Percentiles rank a stretch among this genome's conserved stretches.
Evolutionary conservation across 2,888 invertebrate genomes (phyloP).

Genomic region (Oscheius sp.): DNA sequence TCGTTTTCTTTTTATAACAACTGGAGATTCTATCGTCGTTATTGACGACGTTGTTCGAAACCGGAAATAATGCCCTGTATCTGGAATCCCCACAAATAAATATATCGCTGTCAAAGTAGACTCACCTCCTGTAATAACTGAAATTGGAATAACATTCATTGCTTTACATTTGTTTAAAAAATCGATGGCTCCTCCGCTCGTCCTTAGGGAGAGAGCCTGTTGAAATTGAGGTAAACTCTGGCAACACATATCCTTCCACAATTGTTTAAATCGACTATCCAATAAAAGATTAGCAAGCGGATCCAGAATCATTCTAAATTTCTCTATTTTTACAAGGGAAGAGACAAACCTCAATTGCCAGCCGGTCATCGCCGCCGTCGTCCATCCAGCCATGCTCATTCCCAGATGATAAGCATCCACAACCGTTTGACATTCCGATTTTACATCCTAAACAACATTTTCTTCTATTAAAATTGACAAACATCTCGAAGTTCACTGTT

Average conservation of each 20-base stretch:
- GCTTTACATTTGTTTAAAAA: conserved; percentile 50
- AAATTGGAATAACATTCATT: conserved; percentile 46
- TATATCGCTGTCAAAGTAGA: neutral
- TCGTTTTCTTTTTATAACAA: neutral
- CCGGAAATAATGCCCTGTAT: conserved; percentile 36
- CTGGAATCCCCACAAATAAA: neutral
- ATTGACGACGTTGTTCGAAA: conserved; percentile 30
- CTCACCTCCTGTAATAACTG: conserved; percentile 35
- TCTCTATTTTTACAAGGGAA: neutral
- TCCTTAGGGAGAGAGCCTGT: conserved; percentile 13
- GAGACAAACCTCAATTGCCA: conserved; percentile 1
- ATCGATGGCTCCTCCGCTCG: conserved; percentile 26
- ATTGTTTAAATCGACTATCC: conserved; percentile 27
- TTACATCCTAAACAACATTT: neutral
- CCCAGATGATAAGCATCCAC: conserved; percentile 46
- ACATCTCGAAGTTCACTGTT: conserved; percentile 31
- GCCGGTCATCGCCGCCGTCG: conserved; percentile 42
- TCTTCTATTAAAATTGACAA: neutral
- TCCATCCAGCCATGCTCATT: conserved; percentile 53
- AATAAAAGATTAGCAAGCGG: conserved; percentile 24
- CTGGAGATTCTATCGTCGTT: neutral
- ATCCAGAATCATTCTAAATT: conserved; percentile 29
- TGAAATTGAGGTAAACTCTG: neutral
- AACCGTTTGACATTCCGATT: conserved; percentile 38
- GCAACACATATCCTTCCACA: conserved; percentile 37